Base-by-base conservation (phyloP, 2,888 invertebrate species). In the Ectemnius continuus region DNA sequence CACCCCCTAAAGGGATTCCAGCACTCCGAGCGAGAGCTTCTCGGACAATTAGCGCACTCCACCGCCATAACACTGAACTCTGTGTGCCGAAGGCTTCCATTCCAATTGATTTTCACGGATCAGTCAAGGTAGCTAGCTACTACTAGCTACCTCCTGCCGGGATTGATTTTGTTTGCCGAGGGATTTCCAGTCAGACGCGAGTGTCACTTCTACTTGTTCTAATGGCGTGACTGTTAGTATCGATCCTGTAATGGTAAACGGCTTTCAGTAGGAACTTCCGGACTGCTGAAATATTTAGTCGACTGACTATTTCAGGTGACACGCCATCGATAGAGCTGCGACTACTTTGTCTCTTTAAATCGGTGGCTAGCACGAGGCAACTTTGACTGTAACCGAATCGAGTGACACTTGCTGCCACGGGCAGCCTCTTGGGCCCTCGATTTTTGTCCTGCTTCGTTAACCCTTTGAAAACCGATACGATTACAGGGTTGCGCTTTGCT, bases 391-490 rank as follows among this genome's bases (percentile, higher is more conserved):
- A 8, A 14, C 11, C 36, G 28, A 14, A 5, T 60, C 26, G 26
- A 28, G 60, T 45, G 61, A 46, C 46, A 46, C 61, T 61, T 20
- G 61, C 46, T 11, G 14, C n/a, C 23, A 13, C 8, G 4, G 20
- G n/a, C n/a, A 20, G 13, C 46, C 46, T 46, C 46, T 20, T 26
- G 16, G 11, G 36, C 46, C 48, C 20, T 62, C 52, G 62, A 62
- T 62, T 62, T 48, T 62, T 48, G 0, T 6, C 20, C 62, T 62
- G 23, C 26, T 45, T n/a, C 60, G 18, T 14, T 16, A 48, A 26
- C 48, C 47, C 46, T 61, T 61, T 61, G 62, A 48, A 62, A 62
- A 62, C 62, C 62, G 62, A 62, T 62, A 48, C 61, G 28, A 18
- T 20, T 13, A n/a, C n/a, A 48, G 48, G 47, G 62, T 62, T 62